phyloP scores from a whole-genome alignment of 1,140 invertebrate genomes.

The Bemisia tabaci region DNA sequence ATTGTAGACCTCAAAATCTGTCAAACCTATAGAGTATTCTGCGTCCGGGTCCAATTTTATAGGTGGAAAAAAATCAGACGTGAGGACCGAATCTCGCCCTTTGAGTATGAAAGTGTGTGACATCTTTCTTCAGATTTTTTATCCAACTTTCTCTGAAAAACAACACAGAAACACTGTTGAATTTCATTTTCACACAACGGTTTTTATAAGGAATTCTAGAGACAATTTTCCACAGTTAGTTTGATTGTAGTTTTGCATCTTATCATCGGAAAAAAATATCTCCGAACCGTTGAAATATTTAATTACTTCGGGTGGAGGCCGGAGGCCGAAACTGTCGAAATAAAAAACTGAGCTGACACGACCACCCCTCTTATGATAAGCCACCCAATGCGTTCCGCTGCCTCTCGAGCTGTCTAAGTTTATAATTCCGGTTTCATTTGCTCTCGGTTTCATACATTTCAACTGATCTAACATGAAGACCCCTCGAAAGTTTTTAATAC shows the following conservation, averaged over 20 bases:
- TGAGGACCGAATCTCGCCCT: background rate
- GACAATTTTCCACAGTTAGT: constrained; percentile 7
- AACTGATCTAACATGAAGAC: constrained; percentile 5
- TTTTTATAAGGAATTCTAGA: constrained; percentile 2
- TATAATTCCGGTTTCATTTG: constrained; percentile 5
- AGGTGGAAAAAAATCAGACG: constrained; percentile 4
- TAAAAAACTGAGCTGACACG: constrained; percentile 14
- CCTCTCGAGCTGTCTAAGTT: constrained; percentile 2
- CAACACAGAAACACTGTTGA: background rate
- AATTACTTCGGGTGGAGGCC: background rate
- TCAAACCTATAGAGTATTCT: constrained; percentile 1
- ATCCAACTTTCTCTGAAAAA: no score
- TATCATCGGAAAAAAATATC: constrained; percentile 7
- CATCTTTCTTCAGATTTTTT: no score
- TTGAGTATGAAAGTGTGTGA: background rate
- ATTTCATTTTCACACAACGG: background rate
- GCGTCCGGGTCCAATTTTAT: background rate
- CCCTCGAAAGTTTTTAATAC: constrained; percentile 7
- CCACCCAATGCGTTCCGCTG: constrained; percentile 5
- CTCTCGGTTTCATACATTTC: constrained; percentile 4
- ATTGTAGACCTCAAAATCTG: constrained; percentile 5
- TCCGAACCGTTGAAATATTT: background rate
- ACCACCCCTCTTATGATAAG: background rate
- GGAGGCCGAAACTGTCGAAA: constrained; percentile 5
- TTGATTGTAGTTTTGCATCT: constrained; percentile 2